Evolutionary conservation across 2,888 invertebrate species (phyloP).

Genomic region (Synanthedon tipuliformis): DNA sequence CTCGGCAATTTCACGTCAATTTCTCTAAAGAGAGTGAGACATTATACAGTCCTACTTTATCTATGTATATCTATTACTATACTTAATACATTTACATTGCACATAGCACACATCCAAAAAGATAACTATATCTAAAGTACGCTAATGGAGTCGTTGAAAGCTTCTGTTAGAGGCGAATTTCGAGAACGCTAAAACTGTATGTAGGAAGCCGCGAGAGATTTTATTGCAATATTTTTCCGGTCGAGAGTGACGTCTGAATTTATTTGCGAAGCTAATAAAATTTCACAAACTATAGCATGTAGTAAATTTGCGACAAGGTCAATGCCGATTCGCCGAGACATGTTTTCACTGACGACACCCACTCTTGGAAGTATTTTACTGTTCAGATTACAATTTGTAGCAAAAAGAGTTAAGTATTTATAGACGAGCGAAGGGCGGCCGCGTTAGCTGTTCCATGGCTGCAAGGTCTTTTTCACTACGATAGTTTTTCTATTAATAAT

Average conservation of each 20-base stretch:
- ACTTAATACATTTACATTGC: too few species aligned
- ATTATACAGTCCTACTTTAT: too few species aligned
- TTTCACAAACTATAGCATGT: slow-evolving; percentile 10
- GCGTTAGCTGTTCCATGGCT: background rate
- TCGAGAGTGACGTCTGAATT: slow-evolving; percentile 5
- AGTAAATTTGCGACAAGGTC: slow-evolving; percentile 2
- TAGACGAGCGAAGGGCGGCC: slow-evolving; percentile 3
- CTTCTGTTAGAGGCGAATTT: slow-evolving; percentile 5
- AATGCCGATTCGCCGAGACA: background rate
- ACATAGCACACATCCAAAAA: too few species aligned
- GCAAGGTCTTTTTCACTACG: slow-evolving; percentile 20
- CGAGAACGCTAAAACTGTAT: slow-evolving; percentile 8
- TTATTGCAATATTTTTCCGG: slow-evolving; percentile 1
- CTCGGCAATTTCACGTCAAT: too few species aligned
- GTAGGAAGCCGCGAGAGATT: background rate
- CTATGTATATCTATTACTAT: too few species aligned
- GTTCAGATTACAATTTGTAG: too few species aligned
- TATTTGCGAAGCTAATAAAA: slow-evolving; percentile 10
- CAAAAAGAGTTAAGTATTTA: background rate
- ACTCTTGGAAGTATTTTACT: too few species aligned
- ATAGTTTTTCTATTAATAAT: slow-evolving; percentile 7
- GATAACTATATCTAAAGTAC: too few species aligned
- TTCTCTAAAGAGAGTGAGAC: too few species aligned
- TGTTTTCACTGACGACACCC: too few species aligned
- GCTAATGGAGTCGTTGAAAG: slow-evolving; percentile 21